Evolutionary conservation across 2,113 vertebrate genomes (phyloP), one percentile per base, ranked within the genome.

Genomic region (Prochilodus magdalenae): DNA sequence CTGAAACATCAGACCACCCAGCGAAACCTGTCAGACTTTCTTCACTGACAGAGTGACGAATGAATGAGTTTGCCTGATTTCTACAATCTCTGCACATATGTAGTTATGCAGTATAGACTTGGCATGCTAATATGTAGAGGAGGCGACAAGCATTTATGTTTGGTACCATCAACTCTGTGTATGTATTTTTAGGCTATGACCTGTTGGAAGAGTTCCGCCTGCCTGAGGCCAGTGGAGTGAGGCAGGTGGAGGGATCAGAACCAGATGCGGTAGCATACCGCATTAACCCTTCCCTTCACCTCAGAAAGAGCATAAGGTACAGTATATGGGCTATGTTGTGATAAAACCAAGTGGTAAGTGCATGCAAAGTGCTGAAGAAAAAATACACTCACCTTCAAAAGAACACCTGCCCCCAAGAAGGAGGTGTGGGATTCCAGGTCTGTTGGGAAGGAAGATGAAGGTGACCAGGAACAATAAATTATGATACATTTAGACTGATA

Each of bases 201-300:
- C 83, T 95, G 83, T 87, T 96, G 90, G 88, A 92, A 78, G 89
- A 92, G 88, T 94, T 95, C 71, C 84, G 75, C 24, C 82, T 94
- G 36, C 86, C 90, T 26, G 86, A 88, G 77, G 86, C 84, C 12
- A 89, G 75, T 62, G 91, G 92, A 33, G 90, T 91, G 84, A 91
- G 29, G 72, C 84, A 11, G 85, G 90, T 89, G 79, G 79, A 92
- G 12, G 93, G 94, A 40, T 92, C 92, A 27, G 89, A 90, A 29
- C 93, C 91, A 8, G 69, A 89, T 72, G 86, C 84, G 0, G 84
- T 90, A 84, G 92, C 90, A 57, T 91, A 90, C 67, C 91, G 89
- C 0, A 82, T 94, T 79, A 94, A 92, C 83, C 92, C 92, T 66
- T 85, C 90, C 14, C 86, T 22, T 0, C 90, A 94, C 66, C 87